Conservation (phyloP, 2,797 vertebrate genomes). For the Poeciliopsis paucimaculata region DNA sequence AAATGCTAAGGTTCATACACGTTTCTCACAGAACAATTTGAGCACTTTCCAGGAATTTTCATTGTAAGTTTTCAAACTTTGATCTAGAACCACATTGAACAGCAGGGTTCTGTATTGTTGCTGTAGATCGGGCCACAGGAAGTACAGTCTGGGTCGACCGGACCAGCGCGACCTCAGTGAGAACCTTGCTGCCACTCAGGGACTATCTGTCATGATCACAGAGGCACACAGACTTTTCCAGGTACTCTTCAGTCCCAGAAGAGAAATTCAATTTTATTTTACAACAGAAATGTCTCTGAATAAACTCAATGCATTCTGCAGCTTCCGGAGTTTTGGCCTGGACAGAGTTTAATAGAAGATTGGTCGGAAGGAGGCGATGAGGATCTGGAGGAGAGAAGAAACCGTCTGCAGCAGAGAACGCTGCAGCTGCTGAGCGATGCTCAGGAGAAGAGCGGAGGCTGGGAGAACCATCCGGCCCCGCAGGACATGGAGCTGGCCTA, state of each 20-base stretch:
- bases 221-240: constrained; percentile 82
- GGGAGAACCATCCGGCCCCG: constrained; percentile 66
- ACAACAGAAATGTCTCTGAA: background rate
- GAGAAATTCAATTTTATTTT: too few species aligned
- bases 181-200: constrained; percentile 88
- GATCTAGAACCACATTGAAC: background rate
- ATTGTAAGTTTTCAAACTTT: too few species aligned
- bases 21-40: too few species aligned
- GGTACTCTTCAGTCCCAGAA: constrained; percentile 29
- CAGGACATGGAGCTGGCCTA: constrained; percentile 77
- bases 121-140: constrained; percentile 83
- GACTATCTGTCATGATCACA: constrained; percentile 87
- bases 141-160: constrained; percentile 86
- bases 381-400: constrained; percentile 55
- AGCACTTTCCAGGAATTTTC: too few species aligned
- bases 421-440: constrained; percentile 74
- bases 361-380: constrained; percentile 18
- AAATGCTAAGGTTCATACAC: too few species aligned
- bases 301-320: constrained; percentile 37
- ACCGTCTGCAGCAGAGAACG: constrained; percentile 64
- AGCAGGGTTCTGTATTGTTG: constrained; percentile 3
- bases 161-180: constrained; percentile 89
- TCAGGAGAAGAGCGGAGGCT: constrained; percentile 72
- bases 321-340: constrained; percentile 79
- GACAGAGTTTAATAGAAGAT: constrained; percentile 23